Evolutionary conservation across 2,888 invertebrate species (phyloP), one percentile per base, ranked within the genome.

Genomic region (Pristionchus exspectatus): DNA sequence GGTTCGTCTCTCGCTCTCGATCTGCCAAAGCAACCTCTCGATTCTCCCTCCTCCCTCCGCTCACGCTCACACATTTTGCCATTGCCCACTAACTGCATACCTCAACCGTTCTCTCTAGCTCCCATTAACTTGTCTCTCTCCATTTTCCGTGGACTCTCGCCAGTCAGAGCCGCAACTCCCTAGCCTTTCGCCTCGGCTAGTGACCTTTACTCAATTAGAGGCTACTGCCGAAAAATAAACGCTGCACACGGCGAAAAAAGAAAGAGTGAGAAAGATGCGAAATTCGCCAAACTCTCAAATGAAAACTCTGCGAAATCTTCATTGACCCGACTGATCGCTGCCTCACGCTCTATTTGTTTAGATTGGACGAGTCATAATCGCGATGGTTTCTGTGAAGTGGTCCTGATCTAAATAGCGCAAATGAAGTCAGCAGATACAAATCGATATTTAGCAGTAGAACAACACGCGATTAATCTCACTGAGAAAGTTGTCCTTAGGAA

Each of bases 191-290:
- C 27, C 27, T 21, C 24, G 10, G 63, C 69, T 30, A 33, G 69
- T 72, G 69, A 72, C 69, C 69, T 72, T 72, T 72, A 14, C 69
- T 30, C 69, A 72, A 72, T 72, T 72, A 72, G 30, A 4, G 44
- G 21, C 63, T 63, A 4, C 63, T 56, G 63, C 63, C 63, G 63
- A 63, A 63, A 63, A 63, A 63, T 63, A 63, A 63, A 24, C n/a
- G n/a, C 63, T 63, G 63, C 63, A 63, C 1, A 38, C 3, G 38
- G 38, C 2, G 0, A n/a, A 21, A 1, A n/a, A 30, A 30, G 69
- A 72, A 30, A 12, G 33, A 63, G 7, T 1, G 33, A 72, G 30
- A 72, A 72, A 14, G 33, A 72, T 30, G 69, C 1, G 69, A 27
- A 72, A 33, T 72, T 72, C 30, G 27, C 4, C 69, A 14, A 72